Evolutionary conservation across 2,888 invertebrate species (phyloP), one percentile per base, ranked within the genome.

Genomic region (Panopea generosa): DNA sequence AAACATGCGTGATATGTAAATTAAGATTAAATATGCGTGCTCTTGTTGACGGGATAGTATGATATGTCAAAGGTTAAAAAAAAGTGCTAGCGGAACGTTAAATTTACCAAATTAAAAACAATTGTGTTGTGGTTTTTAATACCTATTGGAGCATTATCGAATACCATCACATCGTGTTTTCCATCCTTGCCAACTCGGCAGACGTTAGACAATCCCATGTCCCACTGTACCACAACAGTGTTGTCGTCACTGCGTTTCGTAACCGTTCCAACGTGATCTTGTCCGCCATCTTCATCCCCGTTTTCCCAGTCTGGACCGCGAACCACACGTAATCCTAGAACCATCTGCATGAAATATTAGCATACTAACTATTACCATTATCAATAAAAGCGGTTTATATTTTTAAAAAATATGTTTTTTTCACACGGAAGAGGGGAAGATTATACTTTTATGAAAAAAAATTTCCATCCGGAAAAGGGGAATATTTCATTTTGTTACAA

Each of bases 151-250:
- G 96, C 96, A 93, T 96, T 97, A 92, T 97, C 97, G 75, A 96
- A 94, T 63, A 96, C 94, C 73, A 96, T 93, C 55, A 97, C 93
- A 93, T 97, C 97, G 90, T 94, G 96, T 84, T 96, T 95, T 73
- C 95, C 95, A 91, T 96, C 95, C 92, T 96, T 96, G 11, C 97
- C 97, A 56, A 96, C 95, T 82, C 96, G 93, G 91, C 97, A 97
- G 71, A 90, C 93, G 33, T 89, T 92, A 56, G 90, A 85, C 24
- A 89, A 87, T 11, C 92, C 93, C 14, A 90, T 91, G 84, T 93
- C 97, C 97, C 97, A 97, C 88, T 96, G 96, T 6, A 97, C 96
- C 38, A 96, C 96, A 2, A 96, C 97, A 2, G 96, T 96, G 91
- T 96, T 96, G 89, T 96, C 96, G 0, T 96, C 96, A 3, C 93